A percentile compares a stretch with the other conserved stretches of the same genome.
phyloP scores from a whole-genome alignment of 2,888 invertebrate species.

The Sabellastarte sp. region DNA sequence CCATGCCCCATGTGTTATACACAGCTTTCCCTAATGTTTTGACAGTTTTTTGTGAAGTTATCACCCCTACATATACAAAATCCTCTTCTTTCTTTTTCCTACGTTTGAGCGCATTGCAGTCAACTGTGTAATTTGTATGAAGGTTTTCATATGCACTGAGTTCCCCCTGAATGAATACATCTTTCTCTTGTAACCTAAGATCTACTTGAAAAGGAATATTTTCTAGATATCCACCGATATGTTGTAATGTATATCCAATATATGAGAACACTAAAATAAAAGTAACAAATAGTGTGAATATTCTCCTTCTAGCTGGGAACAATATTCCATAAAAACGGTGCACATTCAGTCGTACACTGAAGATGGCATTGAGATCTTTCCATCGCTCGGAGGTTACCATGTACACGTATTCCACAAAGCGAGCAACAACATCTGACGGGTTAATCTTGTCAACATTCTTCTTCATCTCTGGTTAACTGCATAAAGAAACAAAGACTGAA shows the following conservation, averaged over 20 bases:
- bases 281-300: no score
- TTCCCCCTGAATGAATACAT: neutral
- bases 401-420: no score
- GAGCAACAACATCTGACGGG: no score
- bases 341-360: no score
- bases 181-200: neutral
- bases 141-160: neutral
- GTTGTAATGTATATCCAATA: neutral
- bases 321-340: no score
- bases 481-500: no score
- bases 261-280: neutral
- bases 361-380: no score
- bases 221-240: neutral
- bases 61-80: neutral
- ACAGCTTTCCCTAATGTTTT: neutral
- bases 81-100: neutral
- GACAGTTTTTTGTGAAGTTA: neutral
- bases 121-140: neutral
- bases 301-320: no score
- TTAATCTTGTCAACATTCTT: no score
- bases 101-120: neutral
- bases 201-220: neutral
- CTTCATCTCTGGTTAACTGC: no score
- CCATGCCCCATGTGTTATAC: neutral
- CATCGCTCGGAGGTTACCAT: no score